Base-by-base conservation (phyloP, 2,888 invertebrate genomes). In the Sesamia inferens region DNA sequence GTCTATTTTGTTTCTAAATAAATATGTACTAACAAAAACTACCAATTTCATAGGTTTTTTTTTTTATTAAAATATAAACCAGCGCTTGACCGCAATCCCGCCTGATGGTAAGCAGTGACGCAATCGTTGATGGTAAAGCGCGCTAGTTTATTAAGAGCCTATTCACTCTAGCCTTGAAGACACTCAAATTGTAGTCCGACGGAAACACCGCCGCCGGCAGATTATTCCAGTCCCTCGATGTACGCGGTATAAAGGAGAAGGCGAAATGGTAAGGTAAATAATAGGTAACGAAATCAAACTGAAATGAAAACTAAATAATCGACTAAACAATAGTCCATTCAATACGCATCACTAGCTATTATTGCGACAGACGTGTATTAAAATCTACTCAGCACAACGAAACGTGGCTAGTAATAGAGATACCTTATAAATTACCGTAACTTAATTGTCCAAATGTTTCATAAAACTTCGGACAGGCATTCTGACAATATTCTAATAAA, bases 401-500 rank as follows among this genome's bases (percentile, higher is more conserved):
- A 70, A 85, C 79, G 85, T 84, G 81, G 84, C 82, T 68, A 69
- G 74, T 79, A 83, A 86, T 81, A 81, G 71, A 72, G 72, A 71
- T 71, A 73, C 77, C 75, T 66, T 76, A 68, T 78, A 78, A 85
- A 82, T 82, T 71, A 78, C 82, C 62, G 83, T 67, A 79, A 76
- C 83, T 61, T 58, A 65, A 65, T 59, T 65, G 59, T 59, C 31
- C 6, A 59, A 58, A 39, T 58, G 65, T 65, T 65, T 66, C 68
- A 81, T 87, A 74, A 86, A 80, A 84, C 69, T 55, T 48, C 62
- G 69, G 63, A 78, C 70, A 61, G 78, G 76, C 80, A 76, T 71
- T 76, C 78, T 68, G 64, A 86, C 77, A 82, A 82, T 88, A n/a
- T 87, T 87, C 81, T 80, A 81, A 87, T 87, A 82, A 82, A 81